Conservation (phyloP, 2,888 invertebrate species). For the Mythimna ferrago region DNA sequence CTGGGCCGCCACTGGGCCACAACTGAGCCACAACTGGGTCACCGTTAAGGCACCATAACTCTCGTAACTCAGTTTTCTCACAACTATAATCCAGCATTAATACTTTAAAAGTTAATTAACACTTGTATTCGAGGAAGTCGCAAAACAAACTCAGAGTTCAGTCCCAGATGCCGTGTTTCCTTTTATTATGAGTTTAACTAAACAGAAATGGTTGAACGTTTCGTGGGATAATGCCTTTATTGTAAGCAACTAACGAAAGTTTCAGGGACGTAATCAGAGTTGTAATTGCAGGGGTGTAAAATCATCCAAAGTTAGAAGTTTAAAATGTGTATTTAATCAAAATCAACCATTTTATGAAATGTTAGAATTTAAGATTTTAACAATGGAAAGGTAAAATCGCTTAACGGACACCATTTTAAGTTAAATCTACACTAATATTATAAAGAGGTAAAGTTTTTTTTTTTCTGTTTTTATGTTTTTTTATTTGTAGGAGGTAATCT, state of each 20-base stretch:
- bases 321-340: background rate
- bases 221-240: conserved; percentile 18
- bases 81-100: conserved; percentile 3
- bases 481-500: too few species aligned
- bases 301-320: background rate
- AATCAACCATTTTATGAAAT: too few species aligned
- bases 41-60: too few species aligned
- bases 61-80: too few species aligned
- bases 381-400: too few species aligned
- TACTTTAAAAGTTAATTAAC: conserved; percentile 29
- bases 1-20: too few species aligned
- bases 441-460: too few species aligned
- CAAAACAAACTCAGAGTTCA: conserved; percentile 3
- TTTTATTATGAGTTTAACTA: conserved; percentile 31
- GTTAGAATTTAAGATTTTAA: too few species aligned
- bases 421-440: too few species aligned
- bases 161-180: conserved; percentile 13
- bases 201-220: conserved; percentile 21
- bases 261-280: background rate
- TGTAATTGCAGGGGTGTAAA: background rate
- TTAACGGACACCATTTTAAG: too few species aligned
- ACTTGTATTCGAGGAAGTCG: conserved; percentile 8
- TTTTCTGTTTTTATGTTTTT: too few species aligned
- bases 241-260: conserved; percentile 14
- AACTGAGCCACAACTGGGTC: too few species aligned